phyloP scores from a whole-genome alignment of 2,888 invertebrate genomes.

The Chloromyia formosa region DNA sequence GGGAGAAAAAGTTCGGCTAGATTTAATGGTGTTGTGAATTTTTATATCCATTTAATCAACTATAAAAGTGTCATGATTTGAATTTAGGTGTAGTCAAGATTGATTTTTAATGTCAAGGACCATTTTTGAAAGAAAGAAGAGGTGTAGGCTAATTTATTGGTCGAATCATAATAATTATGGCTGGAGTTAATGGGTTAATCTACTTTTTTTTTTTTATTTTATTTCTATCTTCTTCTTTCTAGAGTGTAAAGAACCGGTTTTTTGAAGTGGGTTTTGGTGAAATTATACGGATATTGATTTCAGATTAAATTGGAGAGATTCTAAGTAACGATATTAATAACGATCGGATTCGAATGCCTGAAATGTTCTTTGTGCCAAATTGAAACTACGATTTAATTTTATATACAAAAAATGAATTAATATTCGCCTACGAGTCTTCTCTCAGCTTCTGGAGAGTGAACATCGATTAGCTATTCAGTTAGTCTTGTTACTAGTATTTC shows the following conservation, averaged over 20 bases:
- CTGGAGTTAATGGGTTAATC: conserved; percentile 39
- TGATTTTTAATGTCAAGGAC: conserved; percentile 42
- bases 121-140: conserved; percentile 9
- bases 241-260: conserved; percentile 5
- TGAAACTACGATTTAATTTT: too few relatives aligned
- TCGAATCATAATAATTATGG: conserved; percentile 25
- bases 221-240: not conserved
- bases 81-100: conserved; percentile 43
- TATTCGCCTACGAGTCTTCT: too few relatives aligned
- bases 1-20: not conserved
- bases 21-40: conserved; percentile 38
- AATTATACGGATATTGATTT: conserved; percentile 22
- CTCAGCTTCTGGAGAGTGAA: too few relatives aligned
- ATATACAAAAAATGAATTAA: too few relatives aligned
- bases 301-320: not conserved
- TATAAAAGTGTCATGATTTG: conserved; percentile 42
- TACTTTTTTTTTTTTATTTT: conserved; percentile 3
- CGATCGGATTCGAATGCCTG: too few relatives aligned
- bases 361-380: too few relatives aligned
- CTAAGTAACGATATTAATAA: too few relatives aligned
- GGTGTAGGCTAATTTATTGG: conserved; percentile 36
- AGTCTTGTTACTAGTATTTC: too few relatives aligned
- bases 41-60: conserved; percentile 40
- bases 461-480: too few relatives aligned
- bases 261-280: not conserved